phyloP scores from a whole-genome alignment of 2,797 vertebrate genomes.

The Gephyroberyx darwinii region DNA sequence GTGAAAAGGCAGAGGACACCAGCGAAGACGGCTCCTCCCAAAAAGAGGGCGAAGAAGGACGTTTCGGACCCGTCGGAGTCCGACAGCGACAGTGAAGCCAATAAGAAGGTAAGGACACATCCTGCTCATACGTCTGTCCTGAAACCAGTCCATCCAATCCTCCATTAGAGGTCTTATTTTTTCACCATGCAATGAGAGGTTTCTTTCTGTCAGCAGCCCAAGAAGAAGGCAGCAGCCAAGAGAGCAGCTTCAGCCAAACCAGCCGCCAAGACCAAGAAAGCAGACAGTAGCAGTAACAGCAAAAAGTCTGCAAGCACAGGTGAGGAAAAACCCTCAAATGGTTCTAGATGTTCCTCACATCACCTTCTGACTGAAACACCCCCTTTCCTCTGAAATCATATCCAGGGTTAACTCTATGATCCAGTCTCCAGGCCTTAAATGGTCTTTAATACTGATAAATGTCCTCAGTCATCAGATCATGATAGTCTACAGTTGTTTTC shows the following conservation, averaged over 20 bases:
- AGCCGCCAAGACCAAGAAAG: conserved; percentile 91
- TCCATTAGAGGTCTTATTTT: no score
- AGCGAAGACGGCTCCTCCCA: conserved; percentile 51
- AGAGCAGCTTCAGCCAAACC: conserved; percentile 60
- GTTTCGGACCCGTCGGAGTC: conserved; percentile 57
- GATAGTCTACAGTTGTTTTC: no score
- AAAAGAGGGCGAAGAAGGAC: conserved; percentile 61
- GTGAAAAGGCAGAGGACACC: conserved; percentile 50
- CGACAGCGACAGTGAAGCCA: conserved; percentile 54
- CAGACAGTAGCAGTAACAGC: conserved; percentile 92
- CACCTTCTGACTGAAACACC: no score
- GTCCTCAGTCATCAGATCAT: no score
- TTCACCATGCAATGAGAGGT: no score
- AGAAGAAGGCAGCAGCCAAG: conserved; percentile 83
- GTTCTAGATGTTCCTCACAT: no score
- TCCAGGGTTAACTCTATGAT: no score
- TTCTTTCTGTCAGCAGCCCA: conserved; percentile 76
- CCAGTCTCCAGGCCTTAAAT: no score
- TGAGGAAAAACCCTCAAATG: conserved; percentile 53
- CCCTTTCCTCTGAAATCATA: no score
- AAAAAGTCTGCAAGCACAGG: conserved; percentile 86
- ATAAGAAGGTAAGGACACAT: conserved; percentile 48
- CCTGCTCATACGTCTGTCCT: no score
- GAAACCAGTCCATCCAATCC: no score
- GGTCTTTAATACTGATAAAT: no score